These are phyloP conservation scores for Hylyphantes graminicola DNA, from an alignment of 1,140 invertebrate species.

Conservation along the genomic window DNA sequence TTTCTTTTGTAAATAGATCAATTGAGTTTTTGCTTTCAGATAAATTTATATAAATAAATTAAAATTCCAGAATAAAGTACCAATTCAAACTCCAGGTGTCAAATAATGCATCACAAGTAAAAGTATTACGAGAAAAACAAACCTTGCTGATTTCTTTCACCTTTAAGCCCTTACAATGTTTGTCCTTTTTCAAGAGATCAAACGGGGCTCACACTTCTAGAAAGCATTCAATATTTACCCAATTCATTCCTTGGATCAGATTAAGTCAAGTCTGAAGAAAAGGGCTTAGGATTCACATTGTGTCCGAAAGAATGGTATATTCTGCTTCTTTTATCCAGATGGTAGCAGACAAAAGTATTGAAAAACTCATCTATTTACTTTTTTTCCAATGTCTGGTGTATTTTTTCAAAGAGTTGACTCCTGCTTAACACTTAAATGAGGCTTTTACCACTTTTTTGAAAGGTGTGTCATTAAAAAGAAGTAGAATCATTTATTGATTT, in stretches of 20 bases:
- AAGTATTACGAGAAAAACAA: background rate
- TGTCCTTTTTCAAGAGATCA: constrained; percentile 27
- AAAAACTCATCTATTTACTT: background rate
- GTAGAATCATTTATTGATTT: too few species aligned
- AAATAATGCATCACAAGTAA: too few species aligned
- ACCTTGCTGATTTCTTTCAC: background rate
- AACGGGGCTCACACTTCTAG: constrained; percentile 20
- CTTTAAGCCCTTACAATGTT: constrained; percentile 15
- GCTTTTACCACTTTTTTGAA: background rate
- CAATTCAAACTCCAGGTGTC: background rate
- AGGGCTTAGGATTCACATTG: constrained; percentile 28
- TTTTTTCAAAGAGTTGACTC: background rate
- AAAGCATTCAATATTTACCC: constrained; percentile 34
- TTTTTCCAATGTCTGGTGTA: background rate
- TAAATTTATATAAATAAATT: too few species aligned
- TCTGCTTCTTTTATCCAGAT: background rate
- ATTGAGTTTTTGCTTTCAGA: too few species aligned
- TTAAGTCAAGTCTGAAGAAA: constrained; percentile 35
- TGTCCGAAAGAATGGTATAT: constrained; percentile 11
- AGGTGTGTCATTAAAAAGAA: background rate
- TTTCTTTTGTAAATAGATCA: too few species aligned
- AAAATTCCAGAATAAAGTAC: background rate
- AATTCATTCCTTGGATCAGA: constrained; percentile 37
- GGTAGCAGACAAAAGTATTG: constrained; percentile 1
- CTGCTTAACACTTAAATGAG: background rate